Evolutionary conservation across 2,888 invertebrate species (phyloP).

Genomic region (Hypercompe scribonia): DNA sequence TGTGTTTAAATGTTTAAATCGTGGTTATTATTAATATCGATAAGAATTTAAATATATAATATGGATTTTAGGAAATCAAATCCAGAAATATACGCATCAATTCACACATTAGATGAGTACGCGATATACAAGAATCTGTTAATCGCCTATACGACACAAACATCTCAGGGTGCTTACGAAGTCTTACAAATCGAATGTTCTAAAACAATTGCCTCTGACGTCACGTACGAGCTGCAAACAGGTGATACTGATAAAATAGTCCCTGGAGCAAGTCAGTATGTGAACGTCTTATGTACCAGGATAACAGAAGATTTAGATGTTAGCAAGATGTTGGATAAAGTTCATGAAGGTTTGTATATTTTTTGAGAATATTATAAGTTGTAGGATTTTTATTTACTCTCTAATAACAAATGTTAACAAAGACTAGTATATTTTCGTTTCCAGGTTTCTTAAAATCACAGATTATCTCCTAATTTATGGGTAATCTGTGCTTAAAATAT

Average conservation of each 20-base stretch:
- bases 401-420: too few species aligned
- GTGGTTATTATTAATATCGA: not conserved
- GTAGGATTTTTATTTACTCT: too few species aligned
- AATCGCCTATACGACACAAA: conserved; percentile 73
- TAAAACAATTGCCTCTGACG: conserved; percentile 63
- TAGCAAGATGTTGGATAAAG: conserved; percentile 76
- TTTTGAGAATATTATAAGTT: not conserved
- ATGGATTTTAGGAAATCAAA: conserved; percentile 61
- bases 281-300: conserved; percentile 74
- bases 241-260: conserved; percentile 71
- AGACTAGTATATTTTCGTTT: too few species aligned
- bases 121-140: conserved; percentile 76
- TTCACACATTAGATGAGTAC: conserved; percentile 71
- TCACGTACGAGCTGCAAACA: conserved; percentile 72
- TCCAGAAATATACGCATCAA: conserved; percentile 64
- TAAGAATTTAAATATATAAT: not conserved
- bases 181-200: conserved; percentile 76
- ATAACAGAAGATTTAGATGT: conserved; percentile 76
- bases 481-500: too few species aligned
- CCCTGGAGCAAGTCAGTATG: conserved; percentile 75
- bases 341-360: conserved; percentile 74
- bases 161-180: conserved; percentile 77
- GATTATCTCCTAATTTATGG: too few species aligned
- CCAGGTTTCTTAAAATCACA: too few species aligned
- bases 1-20: too few species aligned